A percentile compares a stretch with the other conserved stretches of the same genome.
Conservation (phyloP, 2,113 vertebrate species). For the Lathamus discolor region DNA sequence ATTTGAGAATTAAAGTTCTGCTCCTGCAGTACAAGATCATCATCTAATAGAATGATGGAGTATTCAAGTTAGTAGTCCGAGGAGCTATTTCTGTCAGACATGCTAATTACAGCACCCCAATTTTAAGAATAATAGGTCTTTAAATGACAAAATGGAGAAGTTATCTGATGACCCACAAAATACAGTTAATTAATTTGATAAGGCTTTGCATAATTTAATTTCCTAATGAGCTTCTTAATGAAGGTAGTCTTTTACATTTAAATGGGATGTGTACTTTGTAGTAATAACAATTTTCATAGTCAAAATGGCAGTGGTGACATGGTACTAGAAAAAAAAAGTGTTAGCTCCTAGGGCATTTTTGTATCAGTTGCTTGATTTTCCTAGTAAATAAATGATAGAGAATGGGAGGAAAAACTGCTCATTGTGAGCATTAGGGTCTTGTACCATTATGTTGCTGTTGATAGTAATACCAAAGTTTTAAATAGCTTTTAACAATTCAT, state of each 20-base stretch:
- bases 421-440: neutral
- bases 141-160: constrained; percentile 19
- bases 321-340: neutral
- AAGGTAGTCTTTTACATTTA: neutral
- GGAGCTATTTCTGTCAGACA: constrained; percentile 15
- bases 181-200: constrained; percentile 38
- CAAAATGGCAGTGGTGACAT: neutral
- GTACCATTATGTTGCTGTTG: neutral
- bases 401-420: neutral
- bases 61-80: neutral
- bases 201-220: constrained; percentile 26
- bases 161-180: constrained; percentile 49
- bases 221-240: constrained; percentile 39
- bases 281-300: neutral
- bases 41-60: neutral
- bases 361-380: neutral
- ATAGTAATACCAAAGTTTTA: neutral
- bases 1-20: neutral
- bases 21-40: neutral
- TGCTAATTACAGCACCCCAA: neutral
- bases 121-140: constrained; percentile 38
- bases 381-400: neutral
- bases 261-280: neutral
- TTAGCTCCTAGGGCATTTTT: neutral
- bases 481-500: neutral